A percentile compares a stretch with the other conserved stretches of the same genome.
Evolutionary conservation across 92 coral and sea anemone genomes (phyloP).

Genomic region (Micromussa lordhowensis): DNA sequence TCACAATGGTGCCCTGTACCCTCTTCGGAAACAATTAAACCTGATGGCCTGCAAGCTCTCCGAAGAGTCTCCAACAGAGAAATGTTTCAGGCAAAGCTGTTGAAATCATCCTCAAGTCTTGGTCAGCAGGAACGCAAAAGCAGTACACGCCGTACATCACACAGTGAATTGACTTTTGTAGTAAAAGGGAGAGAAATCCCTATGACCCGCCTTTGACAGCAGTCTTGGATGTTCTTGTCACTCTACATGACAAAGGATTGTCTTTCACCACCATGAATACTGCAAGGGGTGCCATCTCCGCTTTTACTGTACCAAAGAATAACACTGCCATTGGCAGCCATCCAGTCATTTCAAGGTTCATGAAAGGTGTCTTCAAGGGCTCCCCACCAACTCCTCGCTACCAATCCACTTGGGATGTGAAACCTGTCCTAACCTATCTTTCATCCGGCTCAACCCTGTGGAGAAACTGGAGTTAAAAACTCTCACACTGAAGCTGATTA

Average conservation of each 20-base stretch:
- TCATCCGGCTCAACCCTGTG: slow-evolving; percentile 18
- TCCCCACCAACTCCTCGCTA: slow-evolving; percentile 36
- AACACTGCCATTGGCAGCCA: too few relatives aligned
- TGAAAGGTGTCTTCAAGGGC: too few relatives aligned
- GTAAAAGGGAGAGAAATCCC: slow-evolving; percentile 47
- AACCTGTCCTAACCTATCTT: slow-evolving; percentile 30
- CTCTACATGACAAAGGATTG: slow-evolving; percentile 47
- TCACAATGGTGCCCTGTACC: slow-evolving; percentile 28
- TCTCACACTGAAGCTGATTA: too few relatives aligned
- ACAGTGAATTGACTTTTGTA: slow-evolving; percentile 42
- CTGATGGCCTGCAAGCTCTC: slow-evolving; percentile 53
- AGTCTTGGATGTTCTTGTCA: slow-evolving; percentile 38
- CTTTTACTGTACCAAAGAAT: neutral
- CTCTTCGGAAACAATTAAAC: slow-evolving; percentile 6
- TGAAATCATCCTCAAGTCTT: slow-evolving; percentile 40
- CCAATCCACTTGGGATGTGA: slow-evolving; percentile 58
- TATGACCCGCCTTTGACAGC: slow-evolving; percentile 41
- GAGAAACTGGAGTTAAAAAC: too few relatives aligned
- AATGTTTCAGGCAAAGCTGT: slow-evolving; percentile 46
- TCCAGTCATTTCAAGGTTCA: too few relatives aligned
- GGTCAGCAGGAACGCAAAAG: slow-evolving; percentile 32
- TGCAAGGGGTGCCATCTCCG: slow-evolving; percentile 47
- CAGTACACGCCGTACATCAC: slow-evolving; percentile 47
- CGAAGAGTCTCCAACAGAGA: slow-evolving; percentile 26
- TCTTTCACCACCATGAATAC: slow-evolving; percentile 43